These are phyloP conservation scores for Hyla sarda DNA, from an alignment of 2,113 vertebrate species.

Conservation along the genomic window DNA sequence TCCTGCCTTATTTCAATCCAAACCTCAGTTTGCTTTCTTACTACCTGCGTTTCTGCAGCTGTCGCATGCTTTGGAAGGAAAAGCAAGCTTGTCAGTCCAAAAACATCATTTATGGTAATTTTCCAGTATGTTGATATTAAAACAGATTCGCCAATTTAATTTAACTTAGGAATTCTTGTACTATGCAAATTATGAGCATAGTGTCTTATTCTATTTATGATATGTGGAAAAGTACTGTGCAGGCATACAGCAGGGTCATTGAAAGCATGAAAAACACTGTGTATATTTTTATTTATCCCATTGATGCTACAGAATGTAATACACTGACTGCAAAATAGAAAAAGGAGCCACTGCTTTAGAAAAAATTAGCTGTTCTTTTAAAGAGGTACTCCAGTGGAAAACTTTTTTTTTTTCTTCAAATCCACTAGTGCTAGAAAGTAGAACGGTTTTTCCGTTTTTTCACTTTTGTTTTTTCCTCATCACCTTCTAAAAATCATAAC, in stretches of 20 bases:
- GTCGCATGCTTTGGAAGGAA: conserved; percentile 58
- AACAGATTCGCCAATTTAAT: neutral
- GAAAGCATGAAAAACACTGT: neutral
- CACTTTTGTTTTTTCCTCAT: no score
- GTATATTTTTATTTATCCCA: neutral
- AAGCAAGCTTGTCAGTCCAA: conserved; percentile 54
- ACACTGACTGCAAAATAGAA: neutral
- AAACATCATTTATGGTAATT: conserved; percentile 44
- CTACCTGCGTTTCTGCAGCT: conserved; percentile 53
- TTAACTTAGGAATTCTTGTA: conserved; percentile 26
- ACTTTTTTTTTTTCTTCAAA: no score
- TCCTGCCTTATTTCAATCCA: conserved; percentile 47
- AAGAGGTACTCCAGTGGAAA: no score
- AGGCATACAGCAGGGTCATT: conserved; percentile 34
- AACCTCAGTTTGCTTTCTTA: conserved; percentile 64
- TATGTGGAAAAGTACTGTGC: conserved; percentile 18
- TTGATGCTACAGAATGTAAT: neutral
- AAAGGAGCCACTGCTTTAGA: neutral
- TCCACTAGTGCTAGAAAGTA: no score
- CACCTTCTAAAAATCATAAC: no score
- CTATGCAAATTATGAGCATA: conserved; percentile 37
- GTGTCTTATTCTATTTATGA: neutral
- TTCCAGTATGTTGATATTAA: conserved; percentile 52
- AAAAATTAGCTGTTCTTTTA: neutral
- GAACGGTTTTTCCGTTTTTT: no score